Evolutionary conservation across 2,113 vertebrate species (phyloP), one percentile per base, ranked within the genome.

Genomic region (Thinocorus orbignyianus): DNA sequence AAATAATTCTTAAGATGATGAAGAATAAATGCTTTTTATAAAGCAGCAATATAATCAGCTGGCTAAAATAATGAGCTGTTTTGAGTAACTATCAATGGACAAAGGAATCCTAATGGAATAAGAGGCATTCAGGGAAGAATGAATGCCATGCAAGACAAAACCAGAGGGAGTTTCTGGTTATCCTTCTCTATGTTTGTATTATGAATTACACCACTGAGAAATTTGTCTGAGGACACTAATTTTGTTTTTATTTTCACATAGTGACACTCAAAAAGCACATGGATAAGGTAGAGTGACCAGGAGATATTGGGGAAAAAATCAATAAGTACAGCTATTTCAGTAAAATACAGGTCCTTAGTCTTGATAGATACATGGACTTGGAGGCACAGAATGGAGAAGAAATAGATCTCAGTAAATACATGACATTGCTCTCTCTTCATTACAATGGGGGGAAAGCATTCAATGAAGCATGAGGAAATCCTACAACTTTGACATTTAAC

Each of bases 41-140:
- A 78, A 82, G 64, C 41, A 90, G 66, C 10, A 68, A 17, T 74
- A 86, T 70, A 83, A 80, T 90, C 81, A 93, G 18, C 30, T 92
- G 69, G 64, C 81, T 88, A 90, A 95, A 90, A 92, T 82, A 95
- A 92, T 77, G 51, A 90, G 37, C n/a, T 73, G n/a, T 83, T 90
- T 86, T 86, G 69, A 78, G 58, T 78, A 87, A 71, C 23, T 81
- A 60, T 86, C 73, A 86, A 71, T 16, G 48, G 70, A 84, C 81
- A 93, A 93, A 89, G 66, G 26, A 87, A 68, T 78, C 60, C 37
- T 74, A 69, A 94, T 48, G 44, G 58, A 79, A 9, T 79, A 84
- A 93, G 64, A 90, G 7, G 41, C 42, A 57, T 73, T 83, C 81
- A 65, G 4, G 4, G 41, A 58, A 51, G 64, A 88, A 92, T 62